These are phyloP conservation scores for Psilopogon haemacephalus DNA, from an alignment of 2,113 vertebrate species.

Conservation along the genomic window DNA sequence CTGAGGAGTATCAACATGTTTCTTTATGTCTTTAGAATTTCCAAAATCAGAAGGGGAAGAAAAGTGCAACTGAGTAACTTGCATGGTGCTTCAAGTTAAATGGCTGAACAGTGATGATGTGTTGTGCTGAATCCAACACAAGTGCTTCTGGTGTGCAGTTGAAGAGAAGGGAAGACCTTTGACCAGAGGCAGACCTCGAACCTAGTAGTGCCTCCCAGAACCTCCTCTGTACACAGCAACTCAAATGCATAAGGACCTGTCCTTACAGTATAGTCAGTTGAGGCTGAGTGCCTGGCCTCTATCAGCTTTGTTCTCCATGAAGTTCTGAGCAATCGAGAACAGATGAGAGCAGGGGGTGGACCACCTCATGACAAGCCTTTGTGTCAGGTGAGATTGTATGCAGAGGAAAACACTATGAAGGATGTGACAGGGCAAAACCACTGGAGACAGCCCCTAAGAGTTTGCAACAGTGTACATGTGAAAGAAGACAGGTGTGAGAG, in stretches of 20 bases:
- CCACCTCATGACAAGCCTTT: not conserved
- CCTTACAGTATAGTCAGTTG: accelerated
- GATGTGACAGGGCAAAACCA: not conserved
- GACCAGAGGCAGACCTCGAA: not conserved
- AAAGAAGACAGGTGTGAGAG: not conserved
- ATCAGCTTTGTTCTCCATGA: not conserved
- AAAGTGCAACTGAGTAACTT: not conserved
- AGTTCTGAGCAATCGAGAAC: not conserved
- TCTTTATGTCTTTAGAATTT: not conserved
- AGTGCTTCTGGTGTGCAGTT: not conserved
- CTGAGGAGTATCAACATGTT: not conserved
- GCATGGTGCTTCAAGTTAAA: not conserved
- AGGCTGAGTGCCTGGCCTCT: not conserved
- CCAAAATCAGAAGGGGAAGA: not conserved
- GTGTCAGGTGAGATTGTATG: not conserved
- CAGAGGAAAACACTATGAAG: not conserved
- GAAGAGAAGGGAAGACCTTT: not conserved
- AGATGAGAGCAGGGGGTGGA: not conserved
- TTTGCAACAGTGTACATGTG: not conserved
- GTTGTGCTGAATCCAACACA: not conserved
- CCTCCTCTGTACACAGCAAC: not conserved
- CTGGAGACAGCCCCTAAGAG: accelerated
- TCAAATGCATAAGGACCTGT: not conserved
- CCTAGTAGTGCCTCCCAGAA: not conserved
- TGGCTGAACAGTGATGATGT: not conserved